A percentile compares a stretch with the other conserved stretches of the same genome.
Conservation (phyloP, 2,888 invertebrate genomes). For the Marronus borbonicus region DNA sequence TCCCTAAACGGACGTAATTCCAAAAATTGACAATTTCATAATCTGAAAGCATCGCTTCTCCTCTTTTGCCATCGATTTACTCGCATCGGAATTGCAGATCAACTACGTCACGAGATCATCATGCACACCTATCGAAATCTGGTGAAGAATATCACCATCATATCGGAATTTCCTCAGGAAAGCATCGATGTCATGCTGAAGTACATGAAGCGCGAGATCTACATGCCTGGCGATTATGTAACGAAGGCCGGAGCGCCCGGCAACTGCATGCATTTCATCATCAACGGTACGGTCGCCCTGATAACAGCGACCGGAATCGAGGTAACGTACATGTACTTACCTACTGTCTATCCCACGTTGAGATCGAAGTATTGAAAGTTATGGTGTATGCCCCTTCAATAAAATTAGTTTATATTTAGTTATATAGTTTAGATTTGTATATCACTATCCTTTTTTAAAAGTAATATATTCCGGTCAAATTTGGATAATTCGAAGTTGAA, state of each 20-base stretch:
- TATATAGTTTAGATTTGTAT: too few relatives aligned
- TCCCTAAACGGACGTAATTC: too few relatives aligned
- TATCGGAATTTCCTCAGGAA: slow-evolving; percentile 36
- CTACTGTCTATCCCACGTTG: background rate
- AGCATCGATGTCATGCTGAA: slow-evolving; percentile 28
- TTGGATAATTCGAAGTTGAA: too few relatives aligned
- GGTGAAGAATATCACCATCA: slow-evolving; percentile 30
- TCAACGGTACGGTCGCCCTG: slow-evolving; percentile 35
- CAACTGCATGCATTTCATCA: slow-evolving; percentile 42
- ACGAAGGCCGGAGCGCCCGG: slow-evolving; percentile 32
- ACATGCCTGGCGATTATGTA: slow-evolving; percentile 42
- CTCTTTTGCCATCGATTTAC: background rate
- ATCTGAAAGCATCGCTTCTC: background rate
- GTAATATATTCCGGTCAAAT: too few relatives aligned
- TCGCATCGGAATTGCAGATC: slow-evolving; percentile 2
- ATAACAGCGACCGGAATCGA: slow-evolving; percentile 28
- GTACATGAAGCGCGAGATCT: slow-evolving; percentile 23
- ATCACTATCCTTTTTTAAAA: too few relatives aligned
- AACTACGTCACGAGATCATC: slow-evolving; percentile 29
- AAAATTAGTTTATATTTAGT: too few relatives aligned
- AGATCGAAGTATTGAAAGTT: too few relatives aligned
- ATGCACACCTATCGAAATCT: slow-evolving; percentile 29
- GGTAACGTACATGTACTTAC: background rate
- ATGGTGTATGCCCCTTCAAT: background rate
- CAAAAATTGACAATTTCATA: too few relatives aligned